These are phyloP conservation scores for Homarus gammarus DNA, from an alignment of 2,888 invertebrate species.

Conservation along the genomic window DNA sequence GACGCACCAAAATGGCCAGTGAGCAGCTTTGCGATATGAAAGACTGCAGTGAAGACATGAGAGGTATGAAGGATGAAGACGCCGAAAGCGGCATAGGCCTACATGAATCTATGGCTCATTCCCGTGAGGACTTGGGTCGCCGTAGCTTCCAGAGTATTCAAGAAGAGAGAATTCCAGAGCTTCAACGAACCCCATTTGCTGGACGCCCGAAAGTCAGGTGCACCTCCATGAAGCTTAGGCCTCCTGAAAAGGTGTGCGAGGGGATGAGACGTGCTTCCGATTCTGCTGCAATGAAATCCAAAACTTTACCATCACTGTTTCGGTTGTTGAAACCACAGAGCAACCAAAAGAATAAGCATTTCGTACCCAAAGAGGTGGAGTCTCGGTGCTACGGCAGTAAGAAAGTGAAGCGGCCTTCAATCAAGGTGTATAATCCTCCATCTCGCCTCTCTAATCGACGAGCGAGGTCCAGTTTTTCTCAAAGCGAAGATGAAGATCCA, in stretches of 20 bases:
- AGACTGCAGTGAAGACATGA: constrained; percentile 12
- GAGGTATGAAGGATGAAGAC: constrained; percentile 29
- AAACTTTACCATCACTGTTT: constrained; percentile 46
- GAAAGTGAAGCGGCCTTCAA: constrained; percentile 68
- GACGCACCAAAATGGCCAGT: constrained; percentile 52
- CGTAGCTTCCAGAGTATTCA: constrained; percentile 30
- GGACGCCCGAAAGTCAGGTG: neutral
- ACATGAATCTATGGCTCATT: neutral
- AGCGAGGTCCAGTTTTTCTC: constrained; percentile 36
- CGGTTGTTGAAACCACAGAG: constrained; percentile 53
- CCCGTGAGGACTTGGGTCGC: constrained; percentile 8
- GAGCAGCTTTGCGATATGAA: constrained; percentile 18
- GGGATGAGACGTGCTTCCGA: constrained; percentile 37
- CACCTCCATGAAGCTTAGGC: neutral
- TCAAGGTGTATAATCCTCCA: constrained; percentile 70
- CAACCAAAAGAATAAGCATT: constrained; percentile 17
- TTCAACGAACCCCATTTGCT: neutral
- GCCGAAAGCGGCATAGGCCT: constrained; percentile 26
- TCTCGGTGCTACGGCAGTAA: constrained; percentile 47
- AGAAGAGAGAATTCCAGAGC: constrained; percentile 1
- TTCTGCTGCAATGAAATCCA: constrained; percentile 53
- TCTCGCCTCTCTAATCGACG: constrained; percentile 65
- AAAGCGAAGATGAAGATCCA: constrained; percentile 30
- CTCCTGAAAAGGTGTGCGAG: neutral
- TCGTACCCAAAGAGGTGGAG: constrained; percentile 30